A percentile compares a stretch with the other conserved stretches of the same genome.
Conservation (phyloP, 1,140 invertebrate species). For the Pararge aegeria region DNA sequence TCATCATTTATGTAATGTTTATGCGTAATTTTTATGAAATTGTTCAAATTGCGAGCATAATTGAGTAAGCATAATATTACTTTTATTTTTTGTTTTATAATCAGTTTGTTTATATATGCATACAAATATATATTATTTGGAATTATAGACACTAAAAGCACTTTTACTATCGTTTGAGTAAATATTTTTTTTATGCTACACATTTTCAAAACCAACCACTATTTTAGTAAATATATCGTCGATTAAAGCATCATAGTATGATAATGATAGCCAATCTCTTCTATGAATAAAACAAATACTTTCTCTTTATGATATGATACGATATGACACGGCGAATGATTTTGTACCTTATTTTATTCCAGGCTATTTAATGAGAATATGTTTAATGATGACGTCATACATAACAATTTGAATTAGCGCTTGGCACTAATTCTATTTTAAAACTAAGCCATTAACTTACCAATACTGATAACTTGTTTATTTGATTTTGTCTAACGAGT, state of each 20-base stretch:
- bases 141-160: conserved; percentile 30
- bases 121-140: conserved; percentile 7
- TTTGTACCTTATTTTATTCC: conserved; percentile 55
- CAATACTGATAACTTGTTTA: conserved; percentile 10
- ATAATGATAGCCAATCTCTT: conserved; percentile 3
- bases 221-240: conserved; percentile 26
- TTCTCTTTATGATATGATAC: conserved; percentile 57
- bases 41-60: not conserved
- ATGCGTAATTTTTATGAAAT: not conserved
- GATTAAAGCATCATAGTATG: conserved; percentile 18
- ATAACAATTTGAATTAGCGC: conserved; percentile 27
- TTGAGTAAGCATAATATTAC: not conserved
- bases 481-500: conserved; percentile 11
- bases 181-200: conserved; percentile 3
- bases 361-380: conserved; percentile 15
- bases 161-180: conserved; percentile 9
- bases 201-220: not conserved
- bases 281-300: conserved; percentile 27
- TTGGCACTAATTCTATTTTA: conserved; percentile 34
- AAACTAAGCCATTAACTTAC: conserved; percentile 12
- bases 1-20: not conserved
- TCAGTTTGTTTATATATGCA: not conserved
- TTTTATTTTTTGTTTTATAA: not conserved
- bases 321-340: conserved; percentile 64
- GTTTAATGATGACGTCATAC: not conserved